Evolutionary conservation across 2,888 invertebrate species (phyloP).

Genomic region (Lamproptera curius): DNA sequence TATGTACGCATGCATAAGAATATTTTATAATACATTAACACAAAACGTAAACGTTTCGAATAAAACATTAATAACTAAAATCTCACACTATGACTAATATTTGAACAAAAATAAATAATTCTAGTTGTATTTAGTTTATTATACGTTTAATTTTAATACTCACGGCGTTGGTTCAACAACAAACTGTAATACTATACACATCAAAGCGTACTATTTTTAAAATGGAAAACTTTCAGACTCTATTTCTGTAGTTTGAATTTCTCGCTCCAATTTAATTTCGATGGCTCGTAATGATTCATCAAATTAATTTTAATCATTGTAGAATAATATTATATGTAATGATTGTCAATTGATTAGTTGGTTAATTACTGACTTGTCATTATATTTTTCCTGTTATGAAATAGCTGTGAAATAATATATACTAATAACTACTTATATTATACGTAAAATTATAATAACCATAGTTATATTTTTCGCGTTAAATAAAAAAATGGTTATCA

Average conservation of each 20-base stretch:
- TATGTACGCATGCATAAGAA: no score
- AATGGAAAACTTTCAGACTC: not conserved
- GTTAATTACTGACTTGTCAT: no score
- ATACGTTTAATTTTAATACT: not conserved
- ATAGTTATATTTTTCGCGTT: no score
- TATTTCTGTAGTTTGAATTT: conserved; percentile 1
- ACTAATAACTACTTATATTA: no score
- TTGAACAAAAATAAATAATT: not conserved
- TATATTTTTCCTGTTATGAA: no score
- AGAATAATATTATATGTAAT: no score
- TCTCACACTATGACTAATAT: not conserved
- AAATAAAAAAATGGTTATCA: no score
- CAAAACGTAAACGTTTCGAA: not conserved
- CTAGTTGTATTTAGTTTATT: not conserved
- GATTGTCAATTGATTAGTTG: no score
- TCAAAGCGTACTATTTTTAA: conserved; percentile 11
- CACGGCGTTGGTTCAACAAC: not conserved
- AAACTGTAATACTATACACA: not conserved
- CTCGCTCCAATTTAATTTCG: not conserved
- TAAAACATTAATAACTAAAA: not conserved
- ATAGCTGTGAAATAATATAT: no score
- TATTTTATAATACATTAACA: not conserved
- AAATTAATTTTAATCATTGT: no score
- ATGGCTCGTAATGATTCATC: no score
- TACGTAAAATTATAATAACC: no score